Evolutionary conservation across 2,113 vertebrate species (phyloP).

Genomic region (Tragelaphus buxtoni): DNA sequence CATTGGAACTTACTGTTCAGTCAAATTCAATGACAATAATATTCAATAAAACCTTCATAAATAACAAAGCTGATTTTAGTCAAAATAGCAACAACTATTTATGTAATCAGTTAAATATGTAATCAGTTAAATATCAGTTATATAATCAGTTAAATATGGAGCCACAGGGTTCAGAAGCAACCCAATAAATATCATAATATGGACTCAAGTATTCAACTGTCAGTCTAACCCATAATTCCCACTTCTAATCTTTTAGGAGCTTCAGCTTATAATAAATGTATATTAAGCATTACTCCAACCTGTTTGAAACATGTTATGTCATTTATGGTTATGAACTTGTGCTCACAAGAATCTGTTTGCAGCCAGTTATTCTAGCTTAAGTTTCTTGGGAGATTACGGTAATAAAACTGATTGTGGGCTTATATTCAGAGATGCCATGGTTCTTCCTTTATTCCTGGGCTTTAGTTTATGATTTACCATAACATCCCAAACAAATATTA

Average conservation of each 20-base stretch:
- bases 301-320: slow-evolving; percentile 54
- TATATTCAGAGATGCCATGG: neutral
- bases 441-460: neutral
- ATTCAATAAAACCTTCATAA: slow-evolving; percentile 30
- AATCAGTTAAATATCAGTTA: neutral
- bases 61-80: neutral
- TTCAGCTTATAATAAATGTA: slow-evolving; percentile 32
- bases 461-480: neutral
- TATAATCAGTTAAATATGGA: neutral
- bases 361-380: slow-evolving; percentile 38
- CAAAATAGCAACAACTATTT: slow-evolving; percentile 41
- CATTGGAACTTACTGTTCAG: neutral
- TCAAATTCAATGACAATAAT: slow-evolving; percentile 8
- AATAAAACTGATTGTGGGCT: neutral
- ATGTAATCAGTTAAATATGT: neutral
- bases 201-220: slow-evolving; percentile 6
- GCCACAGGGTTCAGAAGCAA: neutral
- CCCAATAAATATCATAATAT: slow-evolving; percentile 8
- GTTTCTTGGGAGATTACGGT: neutral
- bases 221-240: neutral
- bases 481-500: neutral
- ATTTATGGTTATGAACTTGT: slow-evolving; percentile 22
- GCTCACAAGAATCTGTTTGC: slow-evolving; percentile 46
- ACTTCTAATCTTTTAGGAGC: slow-evolving; percentile 18
- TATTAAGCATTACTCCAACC: slow-evolving; percentile 40